These are phyloP conservation scores for Streptopelia turtur DNA, from an alignment of 2,797 vertebrate species.

Conservation along the genomic window DNA sequence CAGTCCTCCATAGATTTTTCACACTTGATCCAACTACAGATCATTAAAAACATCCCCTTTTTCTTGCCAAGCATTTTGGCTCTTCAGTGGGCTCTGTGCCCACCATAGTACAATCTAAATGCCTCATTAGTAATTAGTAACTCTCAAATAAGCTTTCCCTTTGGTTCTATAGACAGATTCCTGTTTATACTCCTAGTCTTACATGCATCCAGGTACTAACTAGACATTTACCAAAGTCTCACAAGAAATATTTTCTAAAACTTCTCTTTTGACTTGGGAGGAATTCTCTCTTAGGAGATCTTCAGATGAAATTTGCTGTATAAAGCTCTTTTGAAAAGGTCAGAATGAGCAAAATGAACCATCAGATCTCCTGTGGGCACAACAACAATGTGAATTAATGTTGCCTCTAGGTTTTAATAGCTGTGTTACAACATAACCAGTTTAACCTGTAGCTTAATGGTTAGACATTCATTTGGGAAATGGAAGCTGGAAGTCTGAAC, in stretches of 20 bases:
- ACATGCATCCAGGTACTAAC: background rate
- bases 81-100: background rate
- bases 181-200: background rate
- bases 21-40: background rate
- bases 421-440: background rate
- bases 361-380: background rate
- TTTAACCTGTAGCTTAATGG: background rate
- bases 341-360: background rate
- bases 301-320: background rate
- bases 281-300: background rate
- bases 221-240: background rate
- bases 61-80: background rate
- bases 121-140: background rate
- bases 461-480: background rate
- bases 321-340: background rate
- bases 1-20: background rate
- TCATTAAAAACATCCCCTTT: background rate
- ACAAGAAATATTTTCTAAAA: background rate
- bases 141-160: background rate
- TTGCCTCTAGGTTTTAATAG: background rate
- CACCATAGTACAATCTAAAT: background rate
- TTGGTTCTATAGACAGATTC: background rate
- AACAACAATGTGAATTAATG: background rate
- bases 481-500: background rate
- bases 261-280: background rate